Evolutionary conservation across 2,113 vertebrate genomes (phyloP), one percentile per base, ranked within the genome.

Genomic region (Chaenogobius annularis): DNA sequence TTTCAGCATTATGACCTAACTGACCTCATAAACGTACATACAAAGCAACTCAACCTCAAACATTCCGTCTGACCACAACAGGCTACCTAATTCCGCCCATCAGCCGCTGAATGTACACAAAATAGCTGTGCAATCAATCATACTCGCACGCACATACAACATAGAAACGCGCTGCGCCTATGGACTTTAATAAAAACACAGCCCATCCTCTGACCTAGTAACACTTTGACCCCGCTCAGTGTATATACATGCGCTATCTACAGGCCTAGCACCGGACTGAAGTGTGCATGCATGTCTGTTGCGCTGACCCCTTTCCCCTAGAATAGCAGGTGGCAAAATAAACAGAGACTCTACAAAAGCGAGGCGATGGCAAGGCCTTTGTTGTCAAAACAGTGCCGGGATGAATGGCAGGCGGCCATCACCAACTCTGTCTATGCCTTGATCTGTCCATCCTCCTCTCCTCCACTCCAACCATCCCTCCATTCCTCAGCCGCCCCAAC

Each of bases 261-360:
- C 59, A 69, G 67, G 52, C 26, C 65, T 47, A 44, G 15, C 58
- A 69, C 20, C 71, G 22, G 50, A 56, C 52, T 68, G 20, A 46
- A 69, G 64, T 63, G 3, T 20, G 59, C 13, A 46, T 15, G 70
- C 48, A 46, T 56, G 62, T 48, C 72, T 72, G 84, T 70, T 74
- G 69, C 79, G 64, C 71, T 13, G 84, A 87, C 85, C 88, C 84
- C 66, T 77, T 88, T 89, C 73, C 81, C 91, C 81, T 88, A 90
- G 89, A 90, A 88, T 89, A 89, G 89, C 92, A 93, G 91, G 92
- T 93, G 93, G 91, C 85, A 94, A 94, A 10, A 63, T 87, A 94
- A 95, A 95, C 93, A 94, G 72, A 88, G 72, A 73, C 83, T 84
- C 86, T 85, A 89, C 91, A 94, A 90, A 91, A 88, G 92, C 81